Conservation (phyloP, 2,113 vertebrate genomes). For the Thermophis baileyi region DNA sequence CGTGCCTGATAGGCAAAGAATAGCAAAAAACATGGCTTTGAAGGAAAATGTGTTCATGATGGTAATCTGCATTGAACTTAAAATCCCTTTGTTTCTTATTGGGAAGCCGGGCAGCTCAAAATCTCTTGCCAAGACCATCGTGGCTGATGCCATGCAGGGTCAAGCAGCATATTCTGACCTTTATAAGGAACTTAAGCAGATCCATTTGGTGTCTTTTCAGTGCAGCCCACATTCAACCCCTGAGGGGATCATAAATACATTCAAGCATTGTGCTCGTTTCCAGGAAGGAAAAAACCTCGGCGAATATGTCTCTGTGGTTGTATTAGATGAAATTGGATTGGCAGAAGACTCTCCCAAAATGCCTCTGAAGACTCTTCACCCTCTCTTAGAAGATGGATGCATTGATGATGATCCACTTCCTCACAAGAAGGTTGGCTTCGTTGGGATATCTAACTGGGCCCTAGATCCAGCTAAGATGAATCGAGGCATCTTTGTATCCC, state of each 20-base stretch:
- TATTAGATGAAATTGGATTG: slow-evolving; percentile 94
- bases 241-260: slow-evolving; percentile 93
- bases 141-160: slow-evolving; percentile 94
- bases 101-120: slow-evolving; percentile 98
- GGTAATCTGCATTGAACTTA: slow-evolving; percentile 92
- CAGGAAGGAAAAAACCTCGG: slow-evolving; percentile 90
- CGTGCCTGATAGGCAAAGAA: slow-evolving; percentile 78
- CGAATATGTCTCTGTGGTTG: slow-evolving; percentile 92
- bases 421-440: slow-evolving; percentile 92
- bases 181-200: slow-evolving; percentile 87
- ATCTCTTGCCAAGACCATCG: slow-evolving; percentile 93
- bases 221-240: slow-evolving; percentile 97
- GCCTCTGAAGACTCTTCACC: slow-evolving; percentile 94
- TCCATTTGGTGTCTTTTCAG: slow-evolving; percentile 94
- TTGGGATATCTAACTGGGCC: slow-evolving; percentile 98
- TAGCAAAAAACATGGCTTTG: slow-evolving; percentile 88
- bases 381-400: slow-evolving; percentile 92
- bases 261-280: slow-evolving; percentile 92
- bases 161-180: slow-evolving; percentile 84
- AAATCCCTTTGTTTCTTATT: slow-evolving; percentile 93
- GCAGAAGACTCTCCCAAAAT: slow-evolving; percentile 96
- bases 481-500: slow-evolving; percentile 91
- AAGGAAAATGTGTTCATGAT: slow-evolving; percentile 99
- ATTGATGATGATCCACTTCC: slow-evolving; percentile 87
- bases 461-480: slow-evolving; percentile 99